A percentile compares a stretch with the other conserved stretches of the same genome.
Evolutionary conservation across 2,888 invertebrate species (phyloP).

Genomic region (Euzophera pinguis): DNA sequence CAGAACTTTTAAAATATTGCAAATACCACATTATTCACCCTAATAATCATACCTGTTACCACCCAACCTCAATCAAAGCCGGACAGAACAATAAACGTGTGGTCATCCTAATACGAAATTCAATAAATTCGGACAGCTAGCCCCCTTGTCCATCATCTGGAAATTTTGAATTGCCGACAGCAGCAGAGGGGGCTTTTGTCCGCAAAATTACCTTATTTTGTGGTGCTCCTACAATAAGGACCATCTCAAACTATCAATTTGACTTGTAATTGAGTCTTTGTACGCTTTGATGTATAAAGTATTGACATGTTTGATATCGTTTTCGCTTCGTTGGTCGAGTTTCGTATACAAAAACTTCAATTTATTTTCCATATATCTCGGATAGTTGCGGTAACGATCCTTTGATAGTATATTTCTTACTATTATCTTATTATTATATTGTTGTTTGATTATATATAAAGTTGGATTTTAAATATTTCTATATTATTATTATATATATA

Average conservation of each 20-base stretch:
- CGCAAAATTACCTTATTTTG: conserved; percentile 73
- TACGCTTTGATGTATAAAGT: conserved; percentile 64
- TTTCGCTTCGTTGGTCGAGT: conserved; percentile 40
- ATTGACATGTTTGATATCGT: conserved; percentile 41
- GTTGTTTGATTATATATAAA: no score
- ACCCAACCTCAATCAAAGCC: conserved; percentile 54
- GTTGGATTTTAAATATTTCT: no score
- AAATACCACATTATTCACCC: neutral
- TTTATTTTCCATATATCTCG: conserved; percentile 23
- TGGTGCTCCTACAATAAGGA: conserved; percentile 62
- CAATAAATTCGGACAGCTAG: conserved; percentile 65
- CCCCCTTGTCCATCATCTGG: conserved; percentile 51
- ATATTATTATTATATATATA: no score
- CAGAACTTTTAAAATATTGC: no score
- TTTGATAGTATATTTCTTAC: no score
- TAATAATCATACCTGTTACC: conserved; percentile 40
- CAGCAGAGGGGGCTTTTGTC: conserved; percentile 71
- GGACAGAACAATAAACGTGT: conserved; percentile 65
- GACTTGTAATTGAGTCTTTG: conserved; percentile 65
- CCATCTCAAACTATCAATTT: conserved; percentile 67
- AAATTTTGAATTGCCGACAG: conserved; percentile 72
- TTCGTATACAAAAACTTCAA: conserved; percentile 35
- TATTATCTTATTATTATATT: no score
- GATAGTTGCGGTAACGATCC: no score
- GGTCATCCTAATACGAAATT: conserved; percentile 69